These are phyloP conservation scores for Sardinella longiceps DNA, from an alignment of 2,797 vertebrate genomes.

Conservation along the genomic window DNA sequence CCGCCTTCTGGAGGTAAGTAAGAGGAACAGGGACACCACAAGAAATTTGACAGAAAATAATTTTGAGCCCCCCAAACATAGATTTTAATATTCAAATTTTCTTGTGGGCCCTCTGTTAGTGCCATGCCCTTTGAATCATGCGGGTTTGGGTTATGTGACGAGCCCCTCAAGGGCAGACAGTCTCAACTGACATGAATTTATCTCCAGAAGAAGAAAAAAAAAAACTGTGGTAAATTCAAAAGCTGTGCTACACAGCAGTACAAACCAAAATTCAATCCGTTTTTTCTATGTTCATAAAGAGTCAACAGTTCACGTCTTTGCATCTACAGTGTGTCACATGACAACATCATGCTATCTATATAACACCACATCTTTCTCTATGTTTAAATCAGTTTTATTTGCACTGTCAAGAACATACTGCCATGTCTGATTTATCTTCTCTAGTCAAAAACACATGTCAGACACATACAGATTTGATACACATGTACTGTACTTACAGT, in stretches of 20 bases:
- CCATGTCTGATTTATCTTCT: neutral
- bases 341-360: neutral
- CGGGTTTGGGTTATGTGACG: no score
- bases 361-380: neutral
- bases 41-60: no score
- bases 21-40: no score
- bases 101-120: no score
- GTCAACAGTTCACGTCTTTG: neutral
- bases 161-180: neutral
- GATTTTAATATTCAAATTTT: no score
- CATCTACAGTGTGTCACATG: neutral
- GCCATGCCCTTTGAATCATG: no score
- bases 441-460: neutral
- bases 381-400: conserved; percentile 5
- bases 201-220: neutral
- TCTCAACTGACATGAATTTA: neutral
- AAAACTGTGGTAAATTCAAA: neutral
- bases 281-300: neutral
- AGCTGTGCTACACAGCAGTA: neutral
- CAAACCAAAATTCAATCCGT: neutral
- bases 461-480: conserved; percentile 6
- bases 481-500: neutral
- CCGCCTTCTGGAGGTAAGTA: no score
- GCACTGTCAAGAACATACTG: neutral
- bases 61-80: no score